Conservation (phyloP, 2,888 invertebrate genomes). For the Oxyscelio sp. region DNA sequence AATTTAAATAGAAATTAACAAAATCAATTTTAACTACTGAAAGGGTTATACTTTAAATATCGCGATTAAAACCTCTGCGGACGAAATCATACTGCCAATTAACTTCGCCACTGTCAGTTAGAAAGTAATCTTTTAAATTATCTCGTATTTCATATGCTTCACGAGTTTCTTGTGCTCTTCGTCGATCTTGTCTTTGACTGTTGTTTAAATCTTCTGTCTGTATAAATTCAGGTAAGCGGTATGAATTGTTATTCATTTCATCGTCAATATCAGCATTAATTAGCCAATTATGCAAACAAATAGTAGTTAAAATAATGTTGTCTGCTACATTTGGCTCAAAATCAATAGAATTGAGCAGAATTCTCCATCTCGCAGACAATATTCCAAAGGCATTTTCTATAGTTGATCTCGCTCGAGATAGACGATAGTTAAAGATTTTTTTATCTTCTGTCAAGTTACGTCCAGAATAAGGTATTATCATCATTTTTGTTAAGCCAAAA, state of each 20-base stretch:
- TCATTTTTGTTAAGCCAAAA: too few relatives aligned
- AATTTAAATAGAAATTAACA: too few relatives aligned
- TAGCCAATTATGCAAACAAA: conserved; percentile 47
- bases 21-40: too few relatives aligned
- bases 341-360: conserved; percentile 56
- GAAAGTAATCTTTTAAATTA: conserved; percentile 41
- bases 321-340: conserved; percentile 23
- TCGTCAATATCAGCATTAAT: not conserved
- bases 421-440: conserved; percentile 67
- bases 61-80: conserved; percentile 24
- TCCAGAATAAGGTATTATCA: conserved; percentile 72
- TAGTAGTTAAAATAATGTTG: conserved; percentile 18
- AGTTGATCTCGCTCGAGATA: conserved; percentile 58
- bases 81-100: conserved; percentile 53
- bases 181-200: not conserved
- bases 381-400: conserved; percentile 76
- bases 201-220: not conserved
- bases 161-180: not conserved
- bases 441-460: conserved; percentile 39
- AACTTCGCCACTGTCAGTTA: conserved; percentile 30
- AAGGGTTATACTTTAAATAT: conserved; percentile 14
- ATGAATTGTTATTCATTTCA: not conserved
- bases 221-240: not conserved
- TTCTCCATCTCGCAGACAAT: conserved; percentile 58
- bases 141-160: conserved; percentile 30